A percentile compares a stretch with the other conserved stretches of the same genome.
These are phyloP conservation scores for Forficula auricularia DNA, from an alignment of 1,140 invertebrate species.

Conservation along the genomic window DNA sequence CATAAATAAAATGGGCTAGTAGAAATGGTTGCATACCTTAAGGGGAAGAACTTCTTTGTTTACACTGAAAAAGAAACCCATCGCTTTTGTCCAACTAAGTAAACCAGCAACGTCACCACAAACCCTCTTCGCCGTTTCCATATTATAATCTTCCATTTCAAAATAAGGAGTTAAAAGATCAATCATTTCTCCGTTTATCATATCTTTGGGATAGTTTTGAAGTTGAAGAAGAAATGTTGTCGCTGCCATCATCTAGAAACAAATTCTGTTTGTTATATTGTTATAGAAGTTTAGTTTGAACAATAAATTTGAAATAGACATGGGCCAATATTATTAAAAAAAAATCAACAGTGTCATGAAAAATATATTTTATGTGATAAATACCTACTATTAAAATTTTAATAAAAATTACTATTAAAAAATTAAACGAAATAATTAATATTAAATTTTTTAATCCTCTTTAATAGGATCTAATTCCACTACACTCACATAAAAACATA, in stretches of 20 bases:
- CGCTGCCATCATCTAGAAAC: slow-evolving; percentile 76
- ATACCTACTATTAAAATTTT: slow-evolving; percentile 1
- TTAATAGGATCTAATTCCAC: no score
- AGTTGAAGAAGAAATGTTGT: slow-evolving; percentile 84
- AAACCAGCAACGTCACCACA: slow-evolving; percentile 92
- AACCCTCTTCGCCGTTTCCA: slow-evolving; percentile 87
- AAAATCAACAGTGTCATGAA: slow-evolving; percentile 2
- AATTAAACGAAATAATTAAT: no score
- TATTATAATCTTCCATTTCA: slow-evolving; percentile 86
- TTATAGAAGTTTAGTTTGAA: no score
- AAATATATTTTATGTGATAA: slow-evolving; percentile 1
- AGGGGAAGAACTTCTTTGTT: slow-evolving; percentile 92
- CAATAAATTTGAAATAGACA: neutral
- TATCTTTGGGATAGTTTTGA: slow-evolving; percentile 91
- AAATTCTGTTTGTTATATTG: slow-evolving; percentile 4
- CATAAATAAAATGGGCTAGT: no score
- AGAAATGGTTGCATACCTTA: no score
- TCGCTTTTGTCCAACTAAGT: slow-evolving; percentile 93
- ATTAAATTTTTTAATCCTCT: no score
- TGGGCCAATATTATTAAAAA: slow-evolving; percentile 5
- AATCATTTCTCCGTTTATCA: slow-evolving; percentile 93
- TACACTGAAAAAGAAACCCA: slow-evolving; percentile 88
- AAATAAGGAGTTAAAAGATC: slow-evolving; percentile 84
- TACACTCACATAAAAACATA: no score
- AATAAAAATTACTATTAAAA: no score